Conservation (phyloP, 2,113 vertebrate species). For the Percina caprodes region DNA sequence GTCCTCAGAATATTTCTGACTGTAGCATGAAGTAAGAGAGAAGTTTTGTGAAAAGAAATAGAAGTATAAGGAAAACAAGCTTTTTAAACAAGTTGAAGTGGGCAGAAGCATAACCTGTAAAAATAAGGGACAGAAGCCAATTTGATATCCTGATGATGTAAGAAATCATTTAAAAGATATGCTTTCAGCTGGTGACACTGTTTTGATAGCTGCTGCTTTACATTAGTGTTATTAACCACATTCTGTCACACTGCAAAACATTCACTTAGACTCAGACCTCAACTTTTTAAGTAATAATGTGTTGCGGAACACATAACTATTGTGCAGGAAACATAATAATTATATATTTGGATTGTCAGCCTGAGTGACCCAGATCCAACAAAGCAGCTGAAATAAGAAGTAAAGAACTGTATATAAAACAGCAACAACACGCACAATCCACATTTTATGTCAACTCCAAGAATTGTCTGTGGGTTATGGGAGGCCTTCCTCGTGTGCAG, state of each 20-base stretch:
- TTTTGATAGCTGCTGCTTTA: constrained; percentile 13
- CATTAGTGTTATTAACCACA: background rate
- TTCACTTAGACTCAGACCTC: constrained; percentile 14
- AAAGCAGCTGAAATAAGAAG: background rate
- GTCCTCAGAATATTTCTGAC: constrained; percentile 25
- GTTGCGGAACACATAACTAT: constrained; percentile 13
- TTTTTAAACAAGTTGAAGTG: background rate
- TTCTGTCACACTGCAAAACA: constrained; percentile 1
- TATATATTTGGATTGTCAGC: constrained; percentile 19
- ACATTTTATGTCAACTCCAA: constrained; percentile 25
- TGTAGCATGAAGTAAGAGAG: constrained; percentile 1
- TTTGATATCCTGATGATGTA: constrained; percentile 1
- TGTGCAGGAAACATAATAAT: background rate
- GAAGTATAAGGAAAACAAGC: background rate
- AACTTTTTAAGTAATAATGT: constrained; percentile 26
- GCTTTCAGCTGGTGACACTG: background rate
- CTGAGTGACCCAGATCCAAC: background rate
- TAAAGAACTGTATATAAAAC: constrained; percentile 1
- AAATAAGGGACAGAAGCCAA: too few relatives aligned
- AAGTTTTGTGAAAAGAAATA: constrained; percentile 1
- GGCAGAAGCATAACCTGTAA: background rate
- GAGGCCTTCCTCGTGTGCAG: background rate
- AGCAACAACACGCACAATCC: constrained; percentile 5
- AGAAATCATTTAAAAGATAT: background rate
- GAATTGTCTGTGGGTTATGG: background rate